A percentile compares a stretch with the other conserved stretches of the same genome.
phyloP scores from a whole-genome alignment of 2,113 vertebrate genomes.

The Oreotrochilus melanogaster region DNA sequence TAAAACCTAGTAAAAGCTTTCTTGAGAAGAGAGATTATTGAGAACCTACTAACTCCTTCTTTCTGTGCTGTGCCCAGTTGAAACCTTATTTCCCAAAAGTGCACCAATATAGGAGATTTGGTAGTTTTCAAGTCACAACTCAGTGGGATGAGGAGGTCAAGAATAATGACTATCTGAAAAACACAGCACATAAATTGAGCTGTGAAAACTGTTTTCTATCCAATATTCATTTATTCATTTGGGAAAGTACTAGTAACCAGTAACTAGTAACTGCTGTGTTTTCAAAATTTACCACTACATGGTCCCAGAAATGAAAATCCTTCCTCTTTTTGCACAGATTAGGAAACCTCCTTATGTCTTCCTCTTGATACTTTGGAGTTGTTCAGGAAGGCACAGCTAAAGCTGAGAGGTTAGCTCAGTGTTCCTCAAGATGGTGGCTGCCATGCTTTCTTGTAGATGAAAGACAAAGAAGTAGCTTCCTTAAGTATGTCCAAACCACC shows the following conservation, averaged over 20 bases:
- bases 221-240: not conserved
- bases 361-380: not conserved
- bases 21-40: not conserved
- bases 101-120: conserved; percentile 17
- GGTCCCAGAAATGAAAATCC: not conserved
- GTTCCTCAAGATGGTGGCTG: rapidly evolving
- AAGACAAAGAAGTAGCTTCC: not conserved
- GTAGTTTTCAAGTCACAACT: conserved; percentile 38
- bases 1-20: not conserved
- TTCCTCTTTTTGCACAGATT: not conserved
- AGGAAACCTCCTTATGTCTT: not conserved
- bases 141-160: conserved; percentile 12
- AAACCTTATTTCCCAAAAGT: conserved; percentile 28
- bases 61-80: not conserved
- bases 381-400: not conserved
- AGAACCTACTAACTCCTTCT: not conserved
- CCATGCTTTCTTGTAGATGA: not conserved
- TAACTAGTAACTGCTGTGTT: not conserved
- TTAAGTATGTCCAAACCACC: not conserved
- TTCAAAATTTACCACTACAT: not conserved
- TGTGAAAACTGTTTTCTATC: not conserved
- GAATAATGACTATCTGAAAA: conserved; percentile 11
- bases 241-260: not conserved
- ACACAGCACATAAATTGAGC: not conserved
- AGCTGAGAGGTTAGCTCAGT: not conserved